Base-by-base conservation (phyloP, 2,113 vertebrate species). In the Colinus virginianus region DNA sequence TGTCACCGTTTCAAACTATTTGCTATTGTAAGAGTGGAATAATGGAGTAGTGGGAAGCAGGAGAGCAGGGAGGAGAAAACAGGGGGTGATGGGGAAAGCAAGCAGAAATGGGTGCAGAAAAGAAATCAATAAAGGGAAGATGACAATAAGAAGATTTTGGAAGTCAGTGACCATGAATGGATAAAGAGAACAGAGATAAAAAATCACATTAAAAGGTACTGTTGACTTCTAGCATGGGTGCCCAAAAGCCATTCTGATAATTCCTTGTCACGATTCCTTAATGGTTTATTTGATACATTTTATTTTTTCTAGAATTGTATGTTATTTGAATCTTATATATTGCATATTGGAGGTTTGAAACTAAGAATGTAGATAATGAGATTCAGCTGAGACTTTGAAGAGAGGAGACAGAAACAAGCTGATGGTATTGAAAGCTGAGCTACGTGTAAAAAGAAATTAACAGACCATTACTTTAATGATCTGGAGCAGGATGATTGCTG, bases 391-490 rank as follows among this genome's bases (percentile, higher is more conserved):
- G 48, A 61, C 69, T 86, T 88, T 61, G 40, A 78, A 84, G 38
- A 88, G 66, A 68, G 9, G 30, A 81, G 48, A 56, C 38, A 81
- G 53, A 79, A 96, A 48, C 94, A 70, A 81, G 28, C 16, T 88
- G 58, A 34, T 48, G 81, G 7, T 68, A 81, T 72, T 87, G 74
- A 90, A 94, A 89, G 43, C 62, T 84, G 56, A 84, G 36, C 80
- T 81, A 68, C 4, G 14, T 61, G 25, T 87, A 72, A 92, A 80
- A 34, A 76, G 43, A 89, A 93, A 92, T 88, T 84, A 92, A 51
- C 36, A 68, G 66, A 46, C 34, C 10, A 21, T 92, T 93, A 93
- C 86, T 53, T 81, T 94, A 90, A 81, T 81, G 84, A 92, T 81
- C 66, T 84, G 22, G 22, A 89, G 40, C 59, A 87, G 74, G 53